Base-by-base conservation (phyloP, 2,888 invertebrate genomes). In the Atethmia centrago region DNA sequence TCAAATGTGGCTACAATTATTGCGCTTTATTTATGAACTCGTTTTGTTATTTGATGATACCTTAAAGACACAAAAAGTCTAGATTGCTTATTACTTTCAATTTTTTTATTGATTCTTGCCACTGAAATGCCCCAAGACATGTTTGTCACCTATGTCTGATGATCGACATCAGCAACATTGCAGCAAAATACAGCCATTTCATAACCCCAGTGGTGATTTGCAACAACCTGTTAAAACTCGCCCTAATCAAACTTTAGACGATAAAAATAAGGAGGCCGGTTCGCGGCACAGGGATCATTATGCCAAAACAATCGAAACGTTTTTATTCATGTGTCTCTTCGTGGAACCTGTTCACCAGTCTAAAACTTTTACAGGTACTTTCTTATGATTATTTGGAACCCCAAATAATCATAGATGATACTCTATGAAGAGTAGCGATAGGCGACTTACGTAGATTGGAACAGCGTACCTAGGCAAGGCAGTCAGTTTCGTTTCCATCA, bases 241-340 rank as follows among this genome's bases (percentile, higher is more conserved):
- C 25, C 40, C 31, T 72, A 79, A 59, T 72, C 10, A 77, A 79
- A 79, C 51, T 62, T 62, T 47, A 19, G 31, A 25, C 47, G 14
- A 80, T 79, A 64, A 80, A 77, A 73, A 80, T 80, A 64, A 80
- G 58, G 56, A 79, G 21, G 7, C 36, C 45, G 16, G 56, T 25
- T 4, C 49, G 31, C 65, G 45, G 31, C 40, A 7, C 31, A n/a
- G n/a, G 40, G 47, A 36, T 56, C 71, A 62, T n/a, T 19, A 53
- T 79, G 51, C 21, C 28, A 31, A 56, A 64, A 79, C 31, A 31
- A 79, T 25, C 19, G 58, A 79, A 72, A 72, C 53, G 73, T 64
- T 73, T 71, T 47, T 72, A 79, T 51, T 79, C 45, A 62, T 51
- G 21, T 47, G 21, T n/a, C 14, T 59, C n/a, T n/a, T n/a, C n/a